phyloP scores from a whole-genome alignment of 2,888 invertebrate species.

The Standfussiana lucernea region DNA sequence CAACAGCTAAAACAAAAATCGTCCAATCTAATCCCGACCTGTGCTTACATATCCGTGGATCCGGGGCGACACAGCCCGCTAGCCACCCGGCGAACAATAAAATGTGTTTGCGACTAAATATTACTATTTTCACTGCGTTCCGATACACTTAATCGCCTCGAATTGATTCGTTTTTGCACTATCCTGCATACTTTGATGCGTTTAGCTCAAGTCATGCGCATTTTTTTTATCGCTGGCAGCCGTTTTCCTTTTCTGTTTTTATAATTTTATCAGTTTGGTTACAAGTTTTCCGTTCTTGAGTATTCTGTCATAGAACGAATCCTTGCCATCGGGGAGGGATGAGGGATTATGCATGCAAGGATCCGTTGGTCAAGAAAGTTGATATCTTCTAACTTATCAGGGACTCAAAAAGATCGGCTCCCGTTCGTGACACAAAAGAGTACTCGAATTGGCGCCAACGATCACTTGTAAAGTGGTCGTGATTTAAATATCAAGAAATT shows the following conservation, averaged over 20 bases:
- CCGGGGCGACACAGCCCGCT: conserved; percentile 80
- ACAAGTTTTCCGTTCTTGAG: background rate
- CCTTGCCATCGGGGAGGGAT: background rate
- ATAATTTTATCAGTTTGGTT: background rate
- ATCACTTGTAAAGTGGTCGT: no score
- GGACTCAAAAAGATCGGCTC: background rate
- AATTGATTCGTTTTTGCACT: conserved; percentile 62
- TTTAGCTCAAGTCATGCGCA: conserved; percentile 5
- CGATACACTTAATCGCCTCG: conserved; percentile 68
- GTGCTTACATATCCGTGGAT: conserved; percentile 72
- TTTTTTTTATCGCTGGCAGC: conserved; percentile 9
- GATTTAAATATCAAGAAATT: no score
- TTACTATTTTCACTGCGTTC: conserved; percentile 72
- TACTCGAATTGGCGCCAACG: no score
- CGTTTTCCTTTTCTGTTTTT: background rate
- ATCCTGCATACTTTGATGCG: conserved; percentile 23
- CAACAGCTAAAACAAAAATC: conserved; percentile 29
- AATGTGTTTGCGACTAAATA: conserved; percentile 76
- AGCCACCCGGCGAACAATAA: conserved; percentile 80
- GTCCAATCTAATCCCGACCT: conserved; percentile 74
- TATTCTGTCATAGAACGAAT: background rate
- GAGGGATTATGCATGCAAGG: background rate
- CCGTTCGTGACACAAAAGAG: no score
- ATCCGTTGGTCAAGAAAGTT: background rate
- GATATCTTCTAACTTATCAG: background rate